These are phyloP conservation scores for Dolichopus griseipennis DNA, from an alignment of 2,888 invertebrate species.

Conservation along the genomic window DNA sequence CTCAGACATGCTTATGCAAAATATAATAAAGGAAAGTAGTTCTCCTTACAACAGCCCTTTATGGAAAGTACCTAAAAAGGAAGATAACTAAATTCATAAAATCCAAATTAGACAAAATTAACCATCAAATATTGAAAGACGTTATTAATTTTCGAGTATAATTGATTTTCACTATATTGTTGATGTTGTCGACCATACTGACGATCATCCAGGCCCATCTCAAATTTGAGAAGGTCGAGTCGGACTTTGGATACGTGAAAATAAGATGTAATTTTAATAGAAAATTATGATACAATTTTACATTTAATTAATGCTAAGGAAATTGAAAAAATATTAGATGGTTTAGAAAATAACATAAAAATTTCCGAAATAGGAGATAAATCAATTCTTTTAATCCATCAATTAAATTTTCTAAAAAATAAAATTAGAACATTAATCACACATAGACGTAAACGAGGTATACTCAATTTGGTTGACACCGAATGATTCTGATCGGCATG, in stretches of 20 bases:
- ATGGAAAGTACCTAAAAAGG: too few species aligned
- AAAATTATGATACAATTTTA: too few species aligned
- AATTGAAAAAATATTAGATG: too few species aligned
- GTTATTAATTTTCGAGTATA: slow-evolving; percentile 7
- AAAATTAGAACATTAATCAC: slow-evolving; percentile 9
- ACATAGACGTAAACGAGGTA: slow-evolving; percentile 13
- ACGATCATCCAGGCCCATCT: slow-evolving; percentile 9
- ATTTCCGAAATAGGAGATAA: neutral
- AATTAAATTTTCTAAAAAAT: slow-evolving; percentile 6
- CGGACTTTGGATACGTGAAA: slow-evolving; percentile 9
- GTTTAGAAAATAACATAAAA: slow-evolving; percentile 9
- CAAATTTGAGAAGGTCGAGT: neutral
- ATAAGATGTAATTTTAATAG: neutral
- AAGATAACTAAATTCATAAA: slow-evolving; percentile 11
- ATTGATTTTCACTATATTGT: slow-evolving; percentile 10
- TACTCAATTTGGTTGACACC: slow-evolving; percentile 12
- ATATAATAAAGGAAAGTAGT: too few species aligned
- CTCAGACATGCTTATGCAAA: too few species aligned
- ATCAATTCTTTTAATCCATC: slow-evolving; percentile 8
- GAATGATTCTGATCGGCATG: neutral
- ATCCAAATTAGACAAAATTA: slow-evolving; percentile 9
- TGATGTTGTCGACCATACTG: neutral
- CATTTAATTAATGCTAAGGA: too few species aligned
- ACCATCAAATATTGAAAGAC: slow-evolving; percentile 7
- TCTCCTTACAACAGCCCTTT: too few species aligned